Evolutionary conservation across 2,797 vertebrate species (phyloP), one percentile per base, ranked within the genome.

Genomic region (Tympanoctomys barrerae): DNA sequence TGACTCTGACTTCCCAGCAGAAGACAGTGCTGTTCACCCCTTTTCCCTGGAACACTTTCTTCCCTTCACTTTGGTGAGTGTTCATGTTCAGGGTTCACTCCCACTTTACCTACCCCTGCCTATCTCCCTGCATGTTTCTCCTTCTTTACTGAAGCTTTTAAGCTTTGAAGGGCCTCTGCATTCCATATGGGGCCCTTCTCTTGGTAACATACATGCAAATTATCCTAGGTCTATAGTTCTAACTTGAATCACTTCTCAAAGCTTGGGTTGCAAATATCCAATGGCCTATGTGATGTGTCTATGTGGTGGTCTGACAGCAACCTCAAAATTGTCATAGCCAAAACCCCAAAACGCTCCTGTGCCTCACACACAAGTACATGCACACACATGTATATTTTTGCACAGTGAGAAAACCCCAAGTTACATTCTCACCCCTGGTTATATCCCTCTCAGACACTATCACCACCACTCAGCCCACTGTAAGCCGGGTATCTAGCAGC

Each of bases 151-250:
- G 31, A 85, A 96, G 87, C 22, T 89, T 62, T 84, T 84, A 68
- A 91, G 71, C 82, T 52, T 46, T 42, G 28, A 42, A 86, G 46
- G 10, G 46, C 33, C 86, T 64, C 21, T 0, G 77, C 39, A 31
- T 9, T 90, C 62, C 83, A 26, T 42, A 54, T 62, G 16, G 2
- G 68, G 16, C 16, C 89, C 92, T 85, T 91, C 89, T 87, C 64
- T 93, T 87, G 66, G 46, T 90, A 95, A 94, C 90, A 87, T 93
- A 66, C 84, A 90, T 83, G 82, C 70, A 96, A 94, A 92, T 93
- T 64, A 93, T 66, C 79, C 73, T 22, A 78, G 90, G 78, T 92
- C 82, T 84, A 0, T 70, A 96, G 92, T 92, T 85, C 80, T 62
- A 82, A 61, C 21, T 94, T 89, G 92, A 96, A 90, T 82, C 92